Conservation (phyloP, 2,888 invertebrate species). For the Agrochola circellaris region DNA sequence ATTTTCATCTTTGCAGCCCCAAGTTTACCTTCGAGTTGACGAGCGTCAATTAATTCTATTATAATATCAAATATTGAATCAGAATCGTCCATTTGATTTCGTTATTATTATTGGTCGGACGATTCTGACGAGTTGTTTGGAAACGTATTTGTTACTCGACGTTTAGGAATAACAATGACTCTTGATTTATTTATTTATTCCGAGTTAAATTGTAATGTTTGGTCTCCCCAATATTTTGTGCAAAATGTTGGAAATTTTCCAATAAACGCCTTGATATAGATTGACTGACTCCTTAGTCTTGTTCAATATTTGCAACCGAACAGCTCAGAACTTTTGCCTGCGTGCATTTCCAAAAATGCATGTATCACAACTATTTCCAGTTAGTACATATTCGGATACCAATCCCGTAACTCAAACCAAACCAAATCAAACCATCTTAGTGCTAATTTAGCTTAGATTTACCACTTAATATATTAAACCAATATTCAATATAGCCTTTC, state of each 20-base stretch:
- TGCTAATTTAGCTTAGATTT: too few relatives aligned
- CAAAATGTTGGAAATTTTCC: background rate
- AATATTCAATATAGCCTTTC: too few relatives aligned
- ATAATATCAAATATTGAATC: constrained; percentile 63
- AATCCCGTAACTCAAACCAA: too few relatives aligned
- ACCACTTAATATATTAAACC: too few relatives aligned
- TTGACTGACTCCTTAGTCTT: background rate
- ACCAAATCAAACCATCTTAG: too few relatives aligned
- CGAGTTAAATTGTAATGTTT: constrained; percentile 7
- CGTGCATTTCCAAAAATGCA: too few relatives aligned
- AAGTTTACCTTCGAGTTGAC: constrained; percentile 46
- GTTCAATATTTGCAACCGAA: too few relatives aligned
- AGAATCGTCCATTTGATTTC: constrained; percentile 51
- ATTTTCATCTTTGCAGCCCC: constrained; percentile 22
- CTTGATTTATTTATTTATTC: constrained; percentile 42
- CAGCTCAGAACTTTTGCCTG: too few relatives aligned
- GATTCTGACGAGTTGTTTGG: constrained; percentile 43
- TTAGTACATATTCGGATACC: too few relatives aligned
- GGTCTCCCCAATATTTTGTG: background rate
- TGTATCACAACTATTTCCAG: too few relatives aligned
- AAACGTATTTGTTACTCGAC: constrained; percentile 45
- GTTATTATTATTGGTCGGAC: constrained; percentile 42
- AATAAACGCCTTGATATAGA: background rate
- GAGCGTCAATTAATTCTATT: constrained; percentile 61
- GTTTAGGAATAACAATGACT: constrained; percentile 41